Evolutionary conservation across 2,888 invertebrate genomes (phyloP).

Genomic region (Phaonia tiefii): DNA sequence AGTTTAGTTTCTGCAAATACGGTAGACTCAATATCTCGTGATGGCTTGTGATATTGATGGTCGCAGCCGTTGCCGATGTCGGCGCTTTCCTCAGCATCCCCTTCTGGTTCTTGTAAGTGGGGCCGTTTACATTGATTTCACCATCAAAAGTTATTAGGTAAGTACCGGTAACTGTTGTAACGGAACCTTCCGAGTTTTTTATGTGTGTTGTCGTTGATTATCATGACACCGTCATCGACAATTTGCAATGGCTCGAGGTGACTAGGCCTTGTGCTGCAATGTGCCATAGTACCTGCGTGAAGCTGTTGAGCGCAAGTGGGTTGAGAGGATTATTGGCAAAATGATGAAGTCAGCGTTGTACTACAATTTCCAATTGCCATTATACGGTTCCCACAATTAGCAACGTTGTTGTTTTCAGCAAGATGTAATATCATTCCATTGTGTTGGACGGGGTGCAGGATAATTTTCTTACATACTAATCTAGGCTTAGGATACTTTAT

Average conservation of each 20-base stretch:
- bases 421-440: constrained; percentile 36
- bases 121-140: too few relatives aligned
- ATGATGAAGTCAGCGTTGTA: constrained; percentile 52
- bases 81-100: too few relatives aligned
- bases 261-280: constrained; percentile 24
- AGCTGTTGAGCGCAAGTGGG: constrained; percentile 30
- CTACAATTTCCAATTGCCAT: constrained; percentile 55
- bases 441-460: constrained; percentile 40
- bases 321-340: constrained; percentile 47
- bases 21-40: constrained; percentile 56
- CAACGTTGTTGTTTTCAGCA: constrained; percentile 20
- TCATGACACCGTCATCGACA: constrained; percentile 21
- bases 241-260: constrained; percentile 8
- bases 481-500: constrained; percentile 45
- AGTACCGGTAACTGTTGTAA: not conserved
- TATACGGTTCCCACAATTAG: constrained; percentile 24
- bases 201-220: constrained; percentile 1
- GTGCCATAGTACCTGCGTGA: constrained; percentile 8
- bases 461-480: constrained; percentile 45
- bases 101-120: too few relatives aligned
- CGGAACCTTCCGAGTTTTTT: not conserved
- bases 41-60: constrained; percentile 60
- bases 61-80: too few relatives aligned
- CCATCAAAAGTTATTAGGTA: not conserved
- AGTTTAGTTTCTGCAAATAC: constrained; percentile 54